phyloP scores from a whole-genome alignment of 30 jellyfish, hydroid and myxozoan species.

The Cassiopea xamachana region DNA sequence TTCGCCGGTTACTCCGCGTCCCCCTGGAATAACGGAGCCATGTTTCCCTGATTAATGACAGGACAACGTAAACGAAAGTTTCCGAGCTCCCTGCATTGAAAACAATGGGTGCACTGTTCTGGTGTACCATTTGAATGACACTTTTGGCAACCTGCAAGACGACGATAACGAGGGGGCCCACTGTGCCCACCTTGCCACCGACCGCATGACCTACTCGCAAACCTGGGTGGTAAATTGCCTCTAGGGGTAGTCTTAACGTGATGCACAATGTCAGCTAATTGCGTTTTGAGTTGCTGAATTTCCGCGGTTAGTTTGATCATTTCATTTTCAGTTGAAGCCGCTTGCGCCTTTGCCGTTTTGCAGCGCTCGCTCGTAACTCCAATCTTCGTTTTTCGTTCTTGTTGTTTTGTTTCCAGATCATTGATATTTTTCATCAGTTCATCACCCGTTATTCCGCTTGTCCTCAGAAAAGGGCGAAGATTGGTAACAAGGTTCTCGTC shows the following conservation, averaged over 20 bases:
- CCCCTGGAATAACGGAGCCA: neutral
- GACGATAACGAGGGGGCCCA: neutral
- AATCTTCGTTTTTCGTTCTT: neutral
- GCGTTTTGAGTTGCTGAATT: neutral
- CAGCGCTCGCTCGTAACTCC: neutral
- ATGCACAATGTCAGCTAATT: neutral
- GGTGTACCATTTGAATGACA: neutral
- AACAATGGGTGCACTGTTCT: neutral
- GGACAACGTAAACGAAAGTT: neutral
- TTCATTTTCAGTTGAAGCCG: neutral
- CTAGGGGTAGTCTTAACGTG: neutral
- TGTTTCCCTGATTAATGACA: neutral
- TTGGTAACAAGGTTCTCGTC: conserved; percentile 1
- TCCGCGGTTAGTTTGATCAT: neutral
- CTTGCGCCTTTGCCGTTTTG: neutral
- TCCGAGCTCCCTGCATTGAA: neutral
- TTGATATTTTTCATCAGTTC: conserved; percentile 16
- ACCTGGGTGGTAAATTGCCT: neutral
- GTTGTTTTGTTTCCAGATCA: neutral
- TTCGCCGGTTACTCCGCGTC: neutral
- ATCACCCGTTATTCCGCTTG: conserved; percentile 18
- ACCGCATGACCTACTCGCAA: neutral
- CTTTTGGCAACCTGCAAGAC: neutral
- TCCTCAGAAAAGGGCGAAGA: conserved; percentile 13
- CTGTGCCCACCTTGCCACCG: neutral